These are phyloP conservation scores for Amazona finschi DNA, from an alignment of 2,797 vertebrate species.

Conservation along the genomic window DNA sequence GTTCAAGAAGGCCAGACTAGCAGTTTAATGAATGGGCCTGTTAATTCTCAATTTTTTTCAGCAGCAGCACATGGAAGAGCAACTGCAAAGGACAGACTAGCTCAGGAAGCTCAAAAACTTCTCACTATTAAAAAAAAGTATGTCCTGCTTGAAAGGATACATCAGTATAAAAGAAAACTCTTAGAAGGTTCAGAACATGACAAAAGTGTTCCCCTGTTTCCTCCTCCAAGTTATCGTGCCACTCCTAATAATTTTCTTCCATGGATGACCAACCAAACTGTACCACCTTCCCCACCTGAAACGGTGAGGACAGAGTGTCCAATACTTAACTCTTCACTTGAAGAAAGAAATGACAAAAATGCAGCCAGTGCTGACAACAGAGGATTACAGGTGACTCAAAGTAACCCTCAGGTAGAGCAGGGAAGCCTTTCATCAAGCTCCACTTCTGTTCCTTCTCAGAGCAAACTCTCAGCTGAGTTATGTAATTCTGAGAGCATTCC, in stretches of 20 bases:
- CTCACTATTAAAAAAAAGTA: conserved; percentile 52
- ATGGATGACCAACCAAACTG: background rate
- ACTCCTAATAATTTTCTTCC: background rate
- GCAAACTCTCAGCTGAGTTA: background rate
- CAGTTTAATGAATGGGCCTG: background rate
- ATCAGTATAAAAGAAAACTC: conserved; percentile 51
- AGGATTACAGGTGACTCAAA: background rate
- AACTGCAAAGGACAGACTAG: conserved; percentile 47
- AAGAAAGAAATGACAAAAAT: background rate
- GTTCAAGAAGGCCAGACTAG: conserved; percentile 2
- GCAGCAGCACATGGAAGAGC: background rate
- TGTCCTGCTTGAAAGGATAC: conserved; percentile 56
- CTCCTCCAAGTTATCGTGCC: background rate
- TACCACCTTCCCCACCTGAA: background rate
- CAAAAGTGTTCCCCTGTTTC: background rate
- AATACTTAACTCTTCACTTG: background rate
- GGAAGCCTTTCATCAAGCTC: background rate
- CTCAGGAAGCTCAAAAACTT: conserved; percentile 59
- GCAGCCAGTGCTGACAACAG: background rate
- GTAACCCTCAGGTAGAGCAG: conserved; percentile 1
- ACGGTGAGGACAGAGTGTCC: background rate
- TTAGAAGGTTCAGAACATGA: conserved; percentile 23
- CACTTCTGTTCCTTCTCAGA: background rate
- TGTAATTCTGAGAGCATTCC: background rate
- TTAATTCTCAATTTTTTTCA: background rate